Base-by-base conservation (phyloP, 2,888 invertebrate genomes). In the Morpho deidamia region DNA sequence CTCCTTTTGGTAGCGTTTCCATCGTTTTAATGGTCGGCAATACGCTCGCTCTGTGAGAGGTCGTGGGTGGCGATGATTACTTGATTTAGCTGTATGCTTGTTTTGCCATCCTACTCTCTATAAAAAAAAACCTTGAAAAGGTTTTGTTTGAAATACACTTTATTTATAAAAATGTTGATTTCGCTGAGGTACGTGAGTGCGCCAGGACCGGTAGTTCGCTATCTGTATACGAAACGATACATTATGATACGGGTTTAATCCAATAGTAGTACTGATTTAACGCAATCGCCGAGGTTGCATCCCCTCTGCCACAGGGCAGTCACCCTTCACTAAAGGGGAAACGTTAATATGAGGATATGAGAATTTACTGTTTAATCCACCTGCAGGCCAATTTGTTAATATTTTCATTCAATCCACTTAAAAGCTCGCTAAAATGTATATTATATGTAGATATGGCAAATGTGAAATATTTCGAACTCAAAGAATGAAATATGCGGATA, bases 321-420 rank as follows among this genome's bases (percentile, higher is more conserved):
- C 83, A 81, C 86, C 87, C 88, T 83, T 76, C 74, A 70, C 64
- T 70, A 75, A 78, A 83, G 86, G 87, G 87, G 88, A 82, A 81
- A 79, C 75, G 77, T 76, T 86, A 88, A 88, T 86, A 84, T 72
- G 78, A 83, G 86, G 81, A 87, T 88, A 89, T 88, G 88, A 89
- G 85, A 88, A 88, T 89, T 88, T 88, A 89, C 87, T 84, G 85
- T 83, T 87, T 84, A 88, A 88, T 88, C 81, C 83, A 75, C 80
- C 84, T 84, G 75, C 81, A 80, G 82, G 87, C 84, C 84, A 88
- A 86, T 88, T 87, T 87, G 87, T 86, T 85, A 87, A 86, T 87
- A 88, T 86, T 88, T 84, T 82, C 85, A 81, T 82, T 85, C 84
- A 88, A 88, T 89, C 82, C 87, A 84, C 81, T 87, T 86, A 83